phyloP scores from a whole-genome alignment of 1,140 invertebrate species.

The Palaemon carinicauda region DNA sequence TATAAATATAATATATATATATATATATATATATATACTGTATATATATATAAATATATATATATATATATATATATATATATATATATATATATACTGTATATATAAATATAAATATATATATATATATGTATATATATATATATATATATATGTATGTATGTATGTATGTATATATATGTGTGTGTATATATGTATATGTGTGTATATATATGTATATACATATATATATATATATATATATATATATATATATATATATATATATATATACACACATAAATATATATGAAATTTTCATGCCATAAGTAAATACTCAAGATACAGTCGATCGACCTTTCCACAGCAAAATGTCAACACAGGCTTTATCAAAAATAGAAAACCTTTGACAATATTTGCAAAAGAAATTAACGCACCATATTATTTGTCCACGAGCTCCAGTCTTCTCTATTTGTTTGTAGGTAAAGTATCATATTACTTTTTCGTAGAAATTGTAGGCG shows the following conservation, averaged over 20 bases:
- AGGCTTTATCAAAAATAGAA: too few species aligned
- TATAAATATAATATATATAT: too few species aligned
- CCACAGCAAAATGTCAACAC: too few species aligned
- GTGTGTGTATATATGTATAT: not conserved
- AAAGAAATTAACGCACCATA: too few species aligned
- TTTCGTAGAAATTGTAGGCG: too few species aligned
- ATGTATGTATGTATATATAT: slow-evolving; percentile 15
- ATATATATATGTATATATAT: not conserved
- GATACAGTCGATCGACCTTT: too few species aligned
- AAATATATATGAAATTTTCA: too few species aligned
- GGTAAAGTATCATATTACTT: too few species aligned
- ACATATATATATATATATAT: not conserved
- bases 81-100: not conserved
- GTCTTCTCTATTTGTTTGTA: too few species aligned
- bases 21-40: not conserved
- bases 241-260: not conserved
- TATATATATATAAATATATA: not conserved
- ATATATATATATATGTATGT: not conserved
- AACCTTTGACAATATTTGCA: too few species aligned
- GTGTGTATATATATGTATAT: not conserved
- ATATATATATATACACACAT: slow-evolving; percentile 12
- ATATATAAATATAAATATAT: not conserved
- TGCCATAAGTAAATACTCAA: too few species aligned
- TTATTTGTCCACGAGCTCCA: too few species aligned
- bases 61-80: not conserved